These are phyloP conservation scores for Clytia hemisphaerica DNA, from an alignment of 30 jellyfish, hydroid and myxozoan genomes.

Conservation along the genomic window DNA sequence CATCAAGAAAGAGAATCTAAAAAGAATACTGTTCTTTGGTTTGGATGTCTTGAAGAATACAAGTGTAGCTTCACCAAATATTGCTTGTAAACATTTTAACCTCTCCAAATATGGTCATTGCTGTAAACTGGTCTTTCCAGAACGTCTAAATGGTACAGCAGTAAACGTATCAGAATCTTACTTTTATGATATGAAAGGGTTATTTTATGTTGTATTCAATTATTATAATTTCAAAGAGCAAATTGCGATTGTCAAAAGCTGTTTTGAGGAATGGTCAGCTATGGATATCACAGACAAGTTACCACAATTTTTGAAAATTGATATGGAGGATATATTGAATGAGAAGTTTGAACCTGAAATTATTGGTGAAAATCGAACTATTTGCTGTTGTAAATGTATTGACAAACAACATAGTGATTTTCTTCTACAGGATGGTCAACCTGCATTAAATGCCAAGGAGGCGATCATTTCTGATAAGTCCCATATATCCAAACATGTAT, in stretches of 20 bases:
- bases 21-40: neutral
- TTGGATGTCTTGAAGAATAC: conserved; percentile 4
- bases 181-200: conserved; percentile 12
- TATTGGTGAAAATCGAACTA: too few relatives aligned
- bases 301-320: too few relatives aligned
- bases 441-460: too few relatives aligned
- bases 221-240: neutral
- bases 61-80: conserved; percentile 1
- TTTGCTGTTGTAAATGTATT: too few relatives aligned
- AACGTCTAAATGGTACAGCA: conserved; percentile 4
- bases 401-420: too few relatives aligned
- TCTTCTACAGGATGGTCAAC: too few relatives aligned
- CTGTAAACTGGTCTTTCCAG: neutral
- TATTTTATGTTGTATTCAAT: neutral
- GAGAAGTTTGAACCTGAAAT: too few relatives aligned
- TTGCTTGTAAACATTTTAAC: neutral
- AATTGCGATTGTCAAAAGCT: neutral
- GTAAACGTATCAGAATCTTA: neutral
- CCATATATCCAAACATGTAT: too few relatives aligned
- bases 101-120: neutral
- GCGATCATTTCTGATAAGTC: too few relatives aligned
- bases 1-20: too few relatives aligned
- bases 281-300: too few relatives aligned
- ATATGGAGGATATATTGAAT: too few relatives aligned
- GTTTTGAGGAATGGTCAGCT: neutral